Conservation (phyloP, 2,797 vertebrate species). For the Poeciliopsis infans region DNA sequence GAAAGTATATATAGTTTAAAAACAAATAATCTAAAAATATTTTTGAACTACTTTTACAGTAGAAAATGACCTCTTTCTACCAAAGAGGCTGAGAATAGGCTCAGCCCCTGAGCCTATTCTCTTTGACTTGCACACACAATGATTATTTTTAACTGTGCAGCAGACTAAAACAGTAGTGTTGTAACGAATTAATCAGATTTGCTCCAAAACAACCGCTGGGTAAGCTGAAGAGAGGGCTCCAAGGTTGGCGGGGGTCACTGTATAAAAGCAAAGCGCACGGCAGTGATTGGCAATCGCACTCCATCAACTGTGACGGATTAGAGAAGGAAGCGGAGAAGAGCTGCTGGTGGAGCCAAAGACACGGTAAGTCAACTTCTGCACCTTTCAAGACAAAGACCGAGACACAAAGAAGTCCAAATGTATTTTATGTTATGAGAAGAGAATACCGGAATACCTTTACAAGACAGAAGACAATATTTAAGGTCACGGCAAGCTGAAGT, state of each 20-base stretch:
- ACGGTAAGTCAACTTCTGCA: constrained; percentile 53
- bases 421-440: neutral
- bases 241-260: constrained; percentile 41
- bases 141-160: constrained; percentile 63
- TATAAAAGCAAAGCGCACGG: constrained; percentile 62
- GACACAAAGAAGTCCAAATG: neutral
- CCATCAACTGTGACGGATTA: constrained; percentile 49
- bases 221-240: constrained; percentile 57
- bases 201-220: constrained; percentile 41
- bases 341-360: constrained; percentile 12
- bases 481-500: neutral
- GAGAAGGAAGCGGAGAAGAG: constrained; percentile 30
- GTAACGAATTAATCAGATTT: constrained; percentile 73
- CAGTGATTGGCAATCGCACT: constrained; percentile 33
- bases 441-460: neutral
- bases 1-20: neutral
- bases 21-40: neutral
- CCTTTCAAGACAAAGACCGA: neutral
- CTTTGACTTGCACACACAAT: constrained; percentile 9
- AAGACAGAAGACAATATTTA: neutral
- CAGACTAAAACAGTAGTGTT: constrained; percentile 43
- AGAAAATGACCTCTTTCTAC: neutral
- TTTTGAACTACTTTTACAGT: neutral
- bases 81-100: too few relatives aligned
- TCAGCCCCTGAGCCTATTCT: constrained; percentile 1